Percentiles rank a stretch among this genome's conserved stretches.
Evolutionary conservation across 2,797 vertebrate genomes (phyloP).

Genomic region (Sebastes flavidus): DNA sequence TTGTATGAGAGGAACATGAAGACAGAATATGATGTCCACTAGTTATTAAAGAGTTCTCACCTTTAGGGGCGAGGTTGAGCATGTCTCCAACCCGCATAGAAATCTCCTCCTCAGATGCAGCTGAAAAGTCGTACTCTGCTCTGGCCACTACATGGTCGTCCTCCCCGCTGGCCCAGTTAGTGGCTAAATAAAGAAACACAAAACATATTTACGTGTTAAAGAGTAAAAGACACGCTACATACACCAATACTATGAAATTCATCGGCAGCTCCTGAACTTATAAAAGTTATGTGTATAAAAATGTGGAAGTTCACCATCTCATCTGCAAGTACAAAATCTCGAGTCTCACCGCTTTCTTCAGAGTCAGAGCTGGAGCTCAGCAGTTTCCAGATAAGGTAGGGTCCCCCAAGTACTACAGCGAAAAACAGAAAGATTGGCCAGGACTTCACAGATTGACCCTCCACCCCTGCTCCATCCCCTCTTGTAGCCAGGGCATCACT

Average conservation of each 20-base stretch:
- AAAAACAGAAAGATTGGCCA: constrained; percentile 98
- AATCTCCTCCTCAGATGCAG: constrained; percentile 93
- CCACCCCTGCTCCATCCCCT: constrained; percentile 58
- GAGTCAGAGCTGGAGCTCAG: constrained; percentile 84
- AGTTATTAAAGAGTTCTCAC: constrained; percentile 68
- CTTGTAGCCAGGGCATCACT: constrained; percentile 81
- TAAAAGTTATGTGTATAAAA: not conserved
- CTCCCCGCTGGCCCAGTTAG: constrained; percentile 93
- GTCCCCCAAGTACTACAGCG: constrained; percentile 93
- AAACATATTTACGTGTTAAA: not conserved
- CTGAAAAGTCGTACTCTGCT: constrained; percentile 93
- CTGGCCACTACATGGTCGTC: constrained; percentile 96
- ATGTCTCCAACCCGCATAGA: constrained; percentile 92
- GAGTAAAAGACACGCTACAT: not conserved
- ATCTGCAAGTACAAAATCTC: not conserved
- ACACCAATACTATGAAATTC: not conserved
- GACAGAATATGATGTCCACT: not conserved
- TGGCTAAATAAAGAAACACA: constrained; percentile 59
- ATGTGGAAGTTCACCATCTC: not conserved
- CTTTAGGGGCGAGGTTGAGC: constrained; percentile 95
- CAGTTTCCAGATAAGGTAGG: constrained; percentile 98
- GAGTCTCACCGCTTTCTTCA: constrained; percentile 86
- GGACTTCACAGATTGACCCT: constrained; percentile 87
- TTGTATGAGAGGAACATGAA: fast-evolving
- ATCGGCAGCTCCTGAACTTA: no score